Percentiles rank a stretch among this genome's conserved stretches.
phyloP scores from a whole-genome alignment of 1,140 invertebrate genomes.

The Drosophila orena region DNA sequence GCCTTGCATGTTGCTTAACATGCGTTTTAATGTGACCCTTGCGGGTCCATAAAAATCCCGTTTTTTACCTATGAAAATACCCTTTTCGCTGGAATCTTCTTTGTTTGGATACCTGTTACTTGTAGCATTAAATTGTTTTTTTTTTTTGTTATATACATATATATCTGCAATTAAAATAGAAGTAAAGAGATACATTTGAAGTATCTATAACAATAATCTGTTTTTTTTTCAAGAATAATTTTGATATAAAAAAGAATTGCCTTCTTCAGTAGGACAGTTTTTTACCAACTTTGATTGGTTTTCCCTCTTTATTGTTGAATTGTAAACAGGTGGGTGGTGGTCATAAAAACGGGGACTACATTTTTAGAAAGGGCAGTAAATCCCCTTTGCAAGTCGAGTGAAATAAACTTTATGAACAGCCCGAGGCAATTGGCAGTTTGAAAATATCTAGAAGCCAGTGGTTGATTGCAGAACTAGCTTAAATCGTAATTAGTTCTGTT shows the following conservation, averaged over 20 bases:
- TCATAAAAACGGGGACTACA: constrained; percentile 48
- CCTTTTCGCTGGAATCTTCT: background rate
- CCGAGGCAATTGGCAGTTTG: background rate
- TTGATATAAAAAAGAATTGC: background rate
- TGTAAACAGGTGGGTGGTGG: constrained; percentile 50
- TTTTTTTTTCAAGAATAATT: background rate
- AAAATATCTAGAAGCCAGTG: too few relatives aligned
- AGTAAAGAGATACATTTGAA: background rate
- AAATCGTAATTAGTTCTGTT: constrained; percentile 7
- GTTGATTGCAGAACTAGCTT: constrained; percentile 1
- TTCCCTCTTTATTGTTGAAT: constrained; percentile 59
- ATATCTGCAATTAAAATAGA: background rate
- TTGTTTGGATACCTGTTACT: constrained; percentile 5
- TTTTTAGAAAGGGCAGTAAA: constrained; percentile 6
- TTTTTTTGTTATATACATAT: background rate
- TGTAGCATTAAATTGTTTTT: background rate
- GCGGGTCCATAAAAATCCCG: constrained; percentile 73
- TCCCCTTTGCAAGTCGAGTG: constrained; percentile 2
- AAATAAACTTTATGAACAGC: constrained; percentile 28
- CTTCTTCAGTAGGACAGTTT: background rate
- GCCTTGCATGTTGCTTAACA: constrained; percentile 62
- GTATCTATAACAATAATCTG: too few relatives aligned
- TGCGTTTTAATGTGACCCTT: constrained; percentile 84
- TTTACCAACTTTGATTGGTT: constrained; percentile 62
- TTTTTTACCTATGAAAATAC: constrained; percentile 31